Evolutionary conservation across 2,113 vertebrate species (phyloP).

Genomic region (Talpa occidentalis): DNA sequence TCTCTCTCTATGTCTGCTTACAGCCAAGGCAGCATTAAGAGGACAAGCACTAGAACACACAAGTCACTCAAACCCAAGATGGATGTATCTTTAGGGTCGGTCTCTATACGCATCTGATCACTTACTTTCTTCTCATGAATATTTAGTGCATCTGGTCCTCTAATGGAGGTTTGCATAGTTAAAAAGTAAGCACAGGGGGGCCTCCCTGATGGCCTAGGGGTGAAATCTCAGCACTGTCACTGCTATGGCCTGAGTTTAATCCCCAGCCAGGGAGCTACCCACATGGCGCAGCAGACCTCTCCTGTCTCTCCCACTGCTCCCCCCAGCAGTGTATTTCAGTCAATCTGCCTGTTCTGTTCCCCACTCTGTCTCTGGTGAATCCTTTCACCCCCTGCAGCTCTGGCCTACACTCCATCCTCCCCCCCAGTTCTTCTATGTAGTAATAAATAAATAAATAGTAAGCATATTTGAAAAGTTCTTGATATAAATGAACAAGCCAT

Average conservation of each 20-base stretch:
- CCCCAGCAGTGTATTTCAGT: too few species aligned
- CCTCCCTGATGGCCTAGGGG: too few species aligned
- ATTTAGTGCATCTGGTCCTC: neutral
- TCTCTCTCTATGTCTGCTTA: neutral
- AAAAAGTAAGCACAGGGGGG: neutral
- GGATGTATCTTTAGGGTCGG: neutral
- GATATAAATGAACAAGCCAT: neutral
- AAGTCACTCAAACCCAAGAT: neutral
- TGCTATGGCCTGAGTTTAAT: too few species aligned
- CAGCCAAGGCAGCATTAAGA: neutral
- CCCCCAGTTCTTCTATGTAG: too few species aligned
- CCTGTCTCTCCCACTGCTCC: too few species aligned
- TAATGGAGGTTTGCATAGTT: neutral
- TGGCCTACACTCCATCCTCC: too few species aligned
- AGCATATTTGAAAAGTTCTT: neutral
- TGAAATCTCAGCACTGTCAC: too few species aligned
- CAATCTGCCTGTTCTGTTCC: too few species aligned
- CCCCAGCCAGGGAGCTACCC: too few species aligned
- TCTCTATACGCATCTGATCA: neutral
- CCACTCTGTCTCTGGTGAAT: too few species aligned
- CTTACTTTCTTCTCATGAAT: neutral
- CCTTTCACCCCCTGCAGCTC: too few species aligned
- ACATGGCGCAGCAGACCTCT: too few species aligned
- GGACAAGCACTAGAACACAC: neutral
- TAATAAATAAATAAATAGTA: neutral